Conservation (phyloP, 2,797 vertebrate species). For the Phalanger gymnotis region DNA sequence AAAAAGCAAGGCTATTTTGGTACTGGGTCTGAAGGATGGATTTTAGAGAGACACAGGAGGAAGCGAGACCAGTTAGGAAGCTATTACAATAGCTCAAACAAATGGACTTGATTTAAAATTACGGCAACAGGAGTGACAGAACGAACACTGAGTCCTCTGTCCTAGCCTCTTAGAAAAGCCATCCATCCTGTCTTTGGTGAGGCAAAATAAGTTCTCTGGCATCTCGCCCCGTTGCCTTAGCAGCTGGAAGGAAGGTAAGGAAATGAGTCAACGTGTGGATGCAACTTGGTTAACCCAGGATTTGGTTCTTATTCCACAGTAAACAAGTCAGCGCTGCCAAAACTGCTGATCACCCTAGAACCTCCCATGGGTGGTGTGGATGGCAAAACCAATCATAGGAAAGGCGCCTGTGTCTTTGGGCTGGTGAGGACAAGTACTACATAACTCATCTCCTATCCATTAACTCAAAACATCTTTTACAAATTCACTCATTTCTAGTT, state of each 20-base stretch:
- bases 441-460: background rate
- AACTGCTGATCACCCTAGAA: background rate
- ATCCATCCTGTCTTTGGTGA: background rate
- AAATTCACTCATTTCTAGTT: background rate
- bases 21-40: background rate
- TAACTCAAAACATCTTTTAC: slow-evolving; percentile 1
- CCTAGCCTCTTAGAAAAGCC: background rate
- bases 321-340: slow-evolving; percentile 36
- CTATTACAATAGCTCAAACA: background rate
- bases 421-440: background rate
- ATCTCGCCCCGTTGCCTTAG: background rate
- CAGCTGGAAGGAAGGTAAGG: slow-evolving; percentile 3
- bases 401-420: background rate
- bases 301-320: slow-evolving; percentile 25
- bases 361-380: background rate
- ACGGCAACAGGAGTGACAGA: background rate
- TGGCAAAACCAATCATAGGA: background rate
- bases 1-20: background rate
- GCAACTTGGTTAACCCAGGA: slow-evolving; percentile 46
- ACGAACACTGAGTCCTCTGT: background rate
- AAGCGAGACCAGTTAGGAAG: background rate
- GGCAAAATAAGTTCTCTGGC: slow-evolving; percentile 31
- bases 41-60: background rate
- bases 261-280: slow-evolving; percentile 21
- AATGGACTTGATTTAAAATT: background rate